Base-by-base conservation (phyloP, 2,888 invertebrate genomes). In the Hirtodrosophila trivittata region DNA sequence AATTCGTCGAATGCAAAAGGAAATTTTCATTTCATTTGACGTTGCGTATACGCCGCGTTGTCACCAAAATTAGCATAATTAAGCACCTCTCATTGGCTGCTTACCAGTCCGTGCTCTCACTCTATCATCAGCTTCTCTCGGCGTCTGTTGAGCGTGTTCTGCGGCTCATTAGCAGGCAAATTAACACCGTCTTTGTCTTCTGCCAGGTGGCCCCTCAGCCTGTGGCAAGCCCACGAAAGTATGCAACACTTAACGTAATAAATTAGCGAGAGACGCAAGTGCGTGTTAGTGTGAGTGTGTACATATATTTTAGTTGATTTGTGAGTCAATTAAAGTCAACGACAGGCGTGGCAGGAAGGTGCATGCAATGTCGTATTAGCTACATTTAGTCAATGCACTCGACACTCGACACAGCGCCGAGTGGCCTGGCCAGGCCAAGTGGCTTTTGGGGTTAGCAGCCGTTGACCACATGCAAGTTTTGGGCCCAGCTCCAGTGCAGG, bases 311-410 rank as follows among this genome's bases (percentile, higher is more conserved):
- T 85, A 74, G 81, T 88, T 89, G 89, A 89, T 89, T 89, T 89
- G 89, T 89, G 89, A 89, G 88, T 89, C 89, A 88, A 89, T 89
- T 89, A 88, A 89, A 89, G 87, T 87, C 88, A 87, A 81, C 78
- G 75, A 73, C 87, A 88, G 80, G 70, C 88, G 80, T 64, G 74
- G 51, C 73, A 73, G 76, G 73, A 73, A 73, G 73, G 73, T 73
- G 76, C 72, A 54, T 59, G 49, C 70, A 62, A 66, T 54, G 49
- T 35, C 51, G 66, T 54, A 62, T 64, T 66, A 58, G 69, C 60
- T 63, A 65, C 74, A 76, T 76, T 86, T 81, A 59, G 81, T 77
- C 77, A 70, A 32, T 77, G 77, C 75, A 76, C 80, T 77, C 59
- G 72, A 82, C 85, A 74, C 63, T 56, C 62, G 51, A 43, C 49